phyloP scores from a whole-genome alignment of 1,140 invertebrate species.

The Nasonia vitripennis region DNA sequence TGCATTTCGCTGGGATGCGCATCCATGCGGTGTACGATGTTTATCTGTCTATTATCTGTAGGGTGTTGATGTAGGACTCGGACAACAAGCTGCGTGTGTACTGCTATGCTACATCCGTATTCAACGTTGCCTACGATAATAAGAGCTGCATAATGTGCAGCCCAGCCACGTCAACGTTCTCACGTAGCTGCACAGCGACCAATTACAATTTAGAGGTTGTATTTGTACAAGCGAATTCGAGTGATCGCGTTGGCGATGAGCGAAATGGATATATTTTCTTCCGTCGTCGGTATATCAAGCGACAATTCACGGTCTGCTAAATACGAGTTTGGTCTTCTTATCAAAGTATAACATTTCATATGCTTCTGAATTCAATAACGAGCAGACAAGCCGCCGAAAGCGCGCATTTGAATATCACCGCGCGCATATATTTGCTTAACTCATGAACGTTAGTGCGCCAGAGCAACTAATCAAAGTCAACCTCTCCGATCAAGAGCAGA shows the following conservation, averaged over 20 bases:
- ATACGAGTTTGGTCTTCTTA: too few species aligned
- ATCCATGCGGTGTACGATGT: not conserved
- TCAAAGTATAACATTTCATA: too few species aligned
- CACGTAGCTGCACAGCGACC: not conserved
- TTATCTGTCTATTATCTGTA: not conserved
- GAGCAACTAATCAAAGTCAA: conserved; percentile 22
- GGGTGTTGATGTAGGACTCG: not conserved
- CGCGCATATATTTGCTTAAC: conserved; percentile 6
- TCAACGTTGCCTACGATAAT: not conserved
- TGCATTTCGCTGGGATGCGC: not conserved
- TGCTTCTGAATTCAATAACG: not conserved
- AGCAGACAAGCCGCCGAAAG: not conserved
- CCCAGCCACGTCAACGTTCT: too few species aligned
- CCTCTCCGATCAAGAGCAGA: not conserved
- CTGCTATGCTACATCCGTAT: not conserved
- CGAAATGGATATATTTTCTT: too few species aligned
- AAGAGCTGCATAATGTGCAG: not conserved
- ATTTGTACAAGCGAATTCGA: not conserved
- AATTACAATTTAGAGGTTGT: not conserved
- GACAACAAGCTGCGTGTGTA: not conserved
- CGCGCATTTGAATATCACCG: not conserved
- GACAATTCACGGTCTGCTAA: too few species aligned
- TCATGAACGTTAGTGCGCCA: not conserved
- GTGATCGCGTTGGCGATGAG: too few species aligned
- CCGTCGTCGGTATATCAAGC: too few species aligned